These are phyloP conservation scores for Ormyrus labotus DNA, from an alignment of 2,888 invertebrate genomes.

Conservation along the genomic window DNA sequence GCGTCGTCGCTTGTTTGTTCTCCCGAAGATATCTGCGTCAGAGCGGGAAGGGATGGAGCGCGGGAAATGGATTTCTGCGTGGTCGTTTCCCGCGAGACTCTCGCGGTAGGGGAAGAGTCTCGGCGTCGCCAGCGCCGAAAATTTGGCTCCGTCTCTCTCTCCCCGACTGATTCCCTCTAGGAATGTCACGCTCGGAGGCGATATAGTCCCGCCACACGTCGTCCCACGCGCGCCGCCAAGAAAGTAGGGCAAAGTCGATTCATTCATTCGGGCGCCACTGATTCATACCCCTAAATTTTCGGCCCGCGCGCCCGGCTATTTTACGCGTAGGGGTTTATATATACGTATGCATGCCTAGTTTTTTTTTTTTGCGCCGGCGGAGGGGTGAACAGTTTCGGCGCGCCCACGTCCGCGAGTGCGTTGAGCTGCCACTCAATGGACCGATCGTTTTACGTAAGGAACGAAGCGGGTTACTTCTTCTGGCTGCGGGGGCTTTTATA, in stretches of 20 bases:
- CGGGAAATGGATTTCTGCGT: constrained; percentile 69
- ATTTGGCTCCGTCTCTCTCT: not conserved
- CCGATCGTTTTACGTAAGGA: too few relatives aligned
- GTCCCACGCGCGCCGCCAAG: constrained; percentile 36
- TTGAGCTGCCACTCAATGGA: not conserved
- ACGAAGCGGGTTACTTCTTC: not conserved
- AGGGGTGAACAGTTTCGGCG: not conserved
- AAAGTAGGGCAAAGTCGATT: constrained; percentile 72
- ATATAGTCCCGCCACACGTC: constrained; percentile 58
- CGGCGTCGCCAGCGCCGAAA: not conserved
- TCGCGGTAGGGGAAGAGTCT: not conserved
- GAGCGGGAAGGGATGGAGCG: constrained; percentile 44
- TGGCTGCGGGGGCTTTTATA: not conserved
- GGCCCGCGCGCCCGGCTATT: constrained; percentile 14
- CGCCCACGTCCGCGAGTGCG: constrained; percentile 4
- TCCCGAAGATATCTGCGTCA: not conserved
- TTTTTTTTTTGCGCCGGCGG: too few relatives aligned
- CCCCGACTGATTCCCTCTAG: constrained; percentile 1
- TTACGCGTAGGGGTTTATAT: not conserved
- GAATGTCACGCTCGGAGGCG: constrained; percentile 54
- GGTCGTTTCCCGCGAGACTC: constrained; percentile 62
- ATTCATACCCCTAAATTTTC: constrained; percentile 60
- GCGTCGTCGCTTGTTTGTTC: constrained; percentile 3
- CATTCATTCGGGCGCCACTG: constrained; percentile 65
- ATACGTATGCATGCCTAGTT: not conserved